Conservation (phyloP, 2,888 invertebrate genomes). For the Halictus ligatus region DNA sequence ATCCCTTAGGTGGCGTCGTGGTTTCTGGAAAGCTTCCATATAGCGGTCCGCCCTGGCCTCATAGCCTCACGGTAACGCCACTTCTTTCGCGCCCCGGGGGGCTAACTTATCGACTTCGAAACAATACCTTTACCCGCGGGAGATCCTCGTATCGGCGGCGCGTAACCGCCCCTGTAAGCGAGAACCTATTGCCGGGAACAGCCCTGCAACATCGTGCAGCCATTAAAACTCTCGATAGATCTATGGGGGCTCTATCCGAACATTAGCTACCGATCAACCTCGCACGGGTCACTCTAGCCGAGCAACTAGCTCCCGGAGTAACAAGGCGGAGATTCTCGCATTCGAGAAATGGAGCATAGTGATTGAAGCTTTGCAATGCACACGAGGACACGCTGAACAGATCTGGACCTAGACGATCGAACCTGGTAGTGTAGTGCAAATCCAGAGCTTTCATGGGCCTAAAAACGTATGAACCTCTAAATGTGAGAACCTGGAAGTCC, state of each 20-base stretch:
- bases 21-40: conserved; percentile 52
- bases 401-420: no score
- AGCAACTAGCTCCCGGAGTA: background rate
- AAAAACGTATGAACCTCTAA: background rate
- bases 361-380: background rate
- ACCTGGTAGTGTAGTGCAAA: background rate
- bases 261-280: conserved; percentile 14
- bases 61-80: conserved; percentile 22
- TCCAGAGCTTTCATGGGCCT: background rate
- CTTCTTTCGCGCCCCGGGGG: conserved; percentile 32
- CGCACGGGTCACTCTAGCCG: background rate
- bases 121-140: conserved; percentile 61
- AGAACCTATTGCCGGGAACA: conserved; percentile 16
- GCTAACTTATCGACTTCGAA: conserved; percentile 68
- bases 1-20: conserved; percentile 60
- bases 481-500: background rate
- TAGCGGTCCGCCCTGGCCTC: conserved; percentile 2
- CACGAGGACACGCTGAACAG: no score
- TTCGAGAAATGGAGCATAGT: background rate
- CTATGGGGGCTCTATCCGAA: conserved; percentile 1
- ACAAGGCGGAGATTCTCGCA: background rate
- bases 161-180: conserved; percentile 54
- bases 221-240: conserved; percentile 16
- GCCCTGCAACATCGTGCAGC: background rate
- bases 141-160: conserved; percentile 47